phyloP scores from a whole-genome alignment of 2,113 vertebrate species.

The Elanus axillaris region DNA sequence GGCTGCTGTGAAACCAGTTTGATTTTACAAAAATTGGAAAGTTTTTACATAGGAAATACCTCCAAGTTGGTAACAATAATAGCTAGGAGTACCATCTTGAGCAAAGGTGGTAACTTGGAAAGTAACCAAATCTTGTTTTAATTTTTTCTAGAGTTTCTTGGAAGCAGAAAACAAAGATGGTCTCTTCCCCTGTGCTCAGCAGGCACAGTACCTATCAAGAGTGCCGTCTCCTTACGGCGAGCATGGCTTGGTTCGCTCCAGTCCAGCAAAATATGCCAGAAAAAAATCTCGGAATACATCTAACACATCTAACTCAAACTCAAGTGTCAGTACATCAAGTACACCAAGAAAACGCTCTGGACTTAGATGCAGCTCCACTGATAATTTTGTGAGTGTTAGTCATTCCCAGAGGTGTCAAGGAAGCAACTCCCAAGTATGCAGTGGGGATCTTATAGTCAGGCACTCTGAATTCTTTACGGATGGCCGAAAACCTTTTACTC shows the following conservation, averaged over 20 bases:
- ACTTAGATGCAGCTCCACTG: background rate
- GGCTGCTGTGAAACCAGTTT: background rate
- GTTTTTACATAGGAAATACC: background rate
- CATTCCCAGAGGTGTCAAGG: constrained; percentile 63
- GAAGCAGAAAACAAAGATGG: background rate
- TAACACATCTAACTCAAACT: background rate
- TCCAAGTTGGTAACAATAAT: background rate
- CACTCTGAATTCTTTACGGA: constrained; percentile 83
- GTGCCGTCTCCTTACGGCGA: background rate
- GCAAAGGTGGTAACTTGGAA: background rate
- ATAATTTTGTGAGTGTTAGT: background rate
- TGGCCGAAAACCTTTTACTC: constrained; percentile 82
- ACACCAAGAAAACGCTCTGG: background rate
- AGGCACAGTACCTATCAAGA: background rate
- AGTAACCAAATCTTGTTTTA: background rate
- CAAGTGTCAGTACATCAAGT: background rate
- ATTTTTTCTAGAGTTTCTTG: constrained; percentile 48
- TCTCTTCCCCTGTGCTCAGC: background rate
- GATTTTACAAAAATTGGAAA: background rate
- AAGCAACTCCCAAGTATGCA: constrained; percentile 68
- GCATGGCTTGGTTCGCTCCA: background rate
- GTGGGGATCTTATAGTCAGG: constrained; percentile 85
- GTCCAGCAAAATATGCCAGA: background rate
- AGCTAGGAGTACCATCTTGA: background rate
- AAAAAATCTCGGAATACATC: background rate